These are phyloP conservation scores for Carcinoscorpius rotundicauda DNA, from an alignment of 1,140 invertebrate genomes.

Conservation along the genomic window DNA sequence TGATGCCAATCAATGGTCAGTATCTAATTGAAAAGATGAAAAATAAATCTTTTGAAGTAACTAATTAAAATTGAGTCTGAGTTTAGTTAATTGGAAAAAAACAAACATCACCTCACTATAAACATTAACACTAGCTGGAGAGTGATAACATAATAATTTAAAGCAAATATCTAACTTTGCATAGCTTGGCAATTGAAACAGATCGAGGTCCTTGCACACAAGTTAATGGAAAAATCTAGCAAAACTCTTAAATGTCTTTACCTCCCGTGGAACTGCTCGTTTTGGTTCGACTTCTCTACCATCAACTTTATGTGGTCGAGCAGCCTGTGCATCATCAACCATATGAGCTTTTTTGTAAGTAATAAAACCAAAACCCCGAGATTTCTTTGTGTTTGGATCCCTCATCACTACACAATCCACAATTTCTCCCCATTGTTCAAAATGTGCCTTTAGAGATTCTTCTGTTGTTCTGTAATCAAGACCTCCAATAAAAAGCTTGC, in stretches of 20 bases:
- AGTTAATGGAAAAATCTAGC: no score
- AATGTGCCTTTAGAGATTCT: slow-evolving; percentile 79
- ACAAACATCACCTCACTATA: no score
- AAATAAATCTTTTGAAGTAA: no score
- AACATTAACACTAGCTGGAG: no score
- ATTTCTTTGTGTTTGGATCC: slow-evolving; percentile 74
- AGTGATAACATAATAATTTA: no score
- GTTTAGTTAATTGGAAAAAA: no score
- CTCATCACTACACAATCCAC: slow-evolving; percentile 98
- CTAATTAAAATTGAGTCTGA: no score
- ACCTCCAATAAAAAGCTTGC: slow-evolving; percentile 96
- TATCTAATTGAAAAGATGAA: no score
- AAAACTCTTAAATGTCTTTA: slow-evolving; percentile 20
- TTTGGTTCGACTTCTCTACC: slow-evolving; percentile 90
- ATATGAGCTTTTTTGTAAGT: slow-evolving; percentile 84
- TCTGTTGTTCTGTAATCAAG: slow-evolving; percentile 91
- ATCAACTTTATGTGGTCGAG: slow-evolving; percentile 67
- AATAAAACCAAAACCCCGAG: slow-evolving; percentile 92
- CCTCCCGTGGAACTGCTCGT: slow-evolving; percentile 77
- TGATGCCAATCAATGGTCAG: no score
- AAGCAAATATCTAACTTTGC: no score
- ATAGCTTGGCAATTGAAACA: no score
- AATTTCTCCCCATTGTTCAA: slow-evolving; percentile 93
- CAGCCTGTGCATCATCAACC: slow-evolving; percentile 89
- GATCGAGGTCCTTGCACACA: no score